Conservation (phyloP, 2,113 vertebrate genomes). For the Leptobrachium ailaonicum region DNA sequence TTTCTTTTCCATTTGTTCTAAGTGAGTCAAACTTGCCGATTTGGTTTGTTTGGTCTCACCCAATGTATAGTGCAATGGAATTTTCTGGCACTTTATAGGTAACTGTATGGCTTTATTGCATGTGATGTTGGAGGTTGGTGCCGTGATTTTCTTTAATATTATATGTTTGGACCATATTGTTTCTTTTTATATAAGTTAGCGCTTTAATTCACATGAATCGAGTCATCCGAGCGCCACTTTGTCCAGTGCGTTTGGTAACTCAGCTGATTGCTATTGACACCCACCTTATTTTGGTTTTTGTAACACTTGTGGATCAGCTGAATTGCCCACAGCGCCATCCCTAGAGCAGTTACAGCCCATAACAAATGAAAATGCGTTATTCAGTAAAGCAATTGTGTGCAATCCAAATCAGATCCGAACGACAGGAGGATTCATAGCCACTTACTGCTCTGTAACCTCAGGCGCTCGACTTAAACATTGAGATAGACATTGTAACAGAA, state of each 20-base stretch:
- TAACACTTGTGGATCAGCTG: constrained; percentile 27
- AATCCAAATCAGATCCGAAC: constrained; percentile 34
- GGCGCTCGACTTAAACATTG: background rate
- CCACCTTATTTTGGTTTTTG: background rate
- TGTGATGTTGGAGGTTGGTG: no score
- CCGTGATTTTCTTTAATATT: no score
- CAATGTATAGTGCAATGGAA: no score
- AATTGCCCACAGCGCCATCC: background rate
- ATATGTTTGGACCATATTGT: background rate
- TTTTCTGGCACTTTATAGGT: no score
- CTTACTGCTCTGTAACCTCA: constrained; percentile 4
- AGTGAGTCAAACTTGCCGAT: no score
- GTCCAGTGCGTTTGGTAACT: background rate
- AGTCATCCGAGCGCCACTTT: background rate
- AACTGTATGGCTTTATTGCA: no score
- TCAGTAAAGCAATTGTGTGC: constrained; percentile 38
- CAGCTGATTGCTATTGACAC: constrained; percentile 14
- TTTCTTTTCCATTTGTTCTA: no score
- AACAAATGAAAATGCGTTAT: constrained; percentile 33
- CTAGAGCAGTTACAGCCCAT: constrained; percentile 6
- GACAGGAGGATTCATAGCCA: constrained; percentile 9
- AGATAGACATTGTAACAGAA: background rate
- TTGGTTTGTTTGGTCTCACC: no score
- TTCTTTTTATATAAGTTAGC: background rate
- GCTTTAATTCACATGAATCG: background rate